Evolutionary conservation across 2,113 vertebrate genomes (phyloP), one percentile per base, ranked within the genome.

Genomic region (Scytalopus superciliaris): DNA sequence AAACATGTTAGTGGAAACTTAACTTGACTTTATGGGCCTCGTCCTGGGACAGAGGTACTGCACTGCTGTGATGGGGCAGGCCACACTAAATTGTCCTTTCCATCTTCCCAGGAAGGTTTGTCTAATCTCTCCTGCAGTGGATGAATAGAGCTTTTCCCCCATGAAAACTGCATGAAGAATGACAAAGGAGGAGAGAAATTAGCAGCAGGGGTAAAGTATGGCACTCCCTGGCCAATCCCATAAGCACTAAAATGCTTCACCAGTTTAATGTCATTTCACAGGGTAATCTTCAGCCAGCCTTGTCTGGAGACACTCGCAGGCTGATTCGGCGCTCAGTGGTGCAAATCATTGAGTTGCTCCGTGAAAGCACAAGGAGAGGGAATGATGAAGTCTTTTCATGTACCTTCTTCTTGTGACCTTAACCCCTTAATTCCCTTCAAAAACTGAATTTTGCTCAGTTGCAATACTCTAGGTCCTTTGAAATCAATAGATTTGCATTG

Each of bases 181-280:
- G 76, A 92, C 79, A 88, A 89, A 64, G 47, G 22, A 55, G 53
- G 68, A 62, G 56, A 88, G 69, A 78, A 90, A 88, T 87, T 89
- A 90, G 73, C 81, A 94, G 76, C 72, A 81, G 85, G 76, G 84
- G 60, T 86, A 77, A 93, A 94, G 52, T 33, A 50, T 87, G 88
- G 68, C 87, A 69, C 53, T 87, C 35, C 24, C 42, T 76, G 94
- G 56, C 79, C 88, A 68, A 60, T 87, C 76, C 92, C 77, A 92
- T 86, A 90, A 88, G 83, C 85, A 93, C 88, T 93, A 86, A 92
- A 93, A 96, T 28, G 94, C 88, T 94, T 94, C 93, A 92, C 22
- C 79, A 93, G 85, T 94, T 96, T 92, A 81, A 92, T 96, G 88
- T 84, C 73, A 87, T 96, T 93, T 95, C 86, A 45, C 85, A 82